Evolutionary conservation across 2,888 invertebrate genomes (phyloP), one percentile per base, ranked within the genome.

Genomic region (Aelia acuminata): DNA sequence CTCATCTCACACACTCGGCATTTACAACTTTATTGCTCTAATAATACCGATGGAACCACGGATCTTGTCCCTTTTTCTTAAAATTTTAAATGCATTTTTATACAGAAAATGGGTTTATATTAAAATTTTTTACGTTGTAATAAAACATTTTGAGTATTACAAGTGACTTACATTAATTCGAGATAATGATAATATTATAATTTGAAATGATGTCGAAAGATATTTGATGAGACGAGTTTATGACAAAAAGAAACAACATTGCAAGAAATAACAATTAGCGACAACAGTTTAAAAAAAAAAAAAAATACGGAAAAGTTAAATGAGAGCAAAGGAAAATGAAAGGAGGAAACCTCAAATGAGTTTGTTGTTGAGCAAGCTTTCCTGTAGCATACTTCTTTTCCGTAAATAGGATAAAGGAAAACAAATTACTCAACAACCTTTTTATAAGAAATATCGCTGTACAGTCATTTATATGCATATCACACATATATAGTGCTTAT

Each of bases 1-100:
- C 80, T 43, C 4, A 18, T 43, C 80, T 63, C 63, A 63, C 31
- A 31, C 63, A 0, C 2, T 5, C 31, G 31, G 31, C 5, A 63
- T 63, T 63, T 63, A 63, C 31, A 63, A 63, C 63, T 63, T 63
- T 18, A 63, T 63, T 63, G 63, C 15, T 63, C 63, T 31, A 63
- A 3, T 63, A 18, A 31, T 31, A 63, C 18, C 31, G 18, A 1
- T 31, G 5, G 63, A 18, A 10, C 1, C 18, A 0, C 5, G 15
- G 18, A 31, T 63, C 15, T n/a, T n/a, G n/a, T n/a, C n/a, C n/a
- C n/a, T n/a, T n/a, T n/a, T n/a, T n/a, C n/a, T n/a, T n/a, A n/a
- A n/a, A n/a, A n/a, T n/a, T n/a, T n/a, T n/a, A n/a, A n/a, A n/a
- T n/a, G n/a, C n/a, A n/a, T n/a, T n/a, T n/a, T n/a, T n/a, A n/a